A percentile compares a stretch with the other conserved stretches of the same genome.
Conservation (phyloP, 2,888 invertebrate species). For the Pycnomerus fuliginosus region DNA sequence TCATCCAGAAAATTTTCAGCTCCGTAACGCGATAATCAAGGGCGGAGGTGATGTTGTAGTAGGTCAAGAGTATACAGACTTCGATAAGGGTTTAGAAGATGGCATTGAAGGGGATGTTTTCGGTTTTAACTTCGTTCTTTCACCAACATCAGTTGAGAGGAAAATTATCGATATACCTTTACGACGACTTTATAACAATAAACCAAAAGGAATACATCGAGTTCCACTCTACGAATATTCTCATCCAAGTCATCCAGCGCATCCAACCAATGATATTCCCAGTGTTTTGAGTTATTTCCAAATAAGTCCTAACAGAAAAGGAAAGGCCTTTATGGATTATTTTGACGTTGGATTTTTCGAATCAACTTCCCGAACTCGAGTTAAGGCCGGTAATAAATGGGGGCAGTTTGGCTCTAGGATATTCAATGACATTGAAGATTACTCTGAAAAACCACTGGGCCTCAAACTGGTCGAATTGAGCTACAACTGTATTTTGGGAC, state of each 20-base stretch:
- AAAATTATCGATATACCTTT: no score
- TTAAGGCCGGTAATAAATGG: neutral
- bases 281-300: slow-evolving; percentile 34
- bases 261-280: slow-evolving; percentile 22
- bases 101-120: slow-evolving; percentile 69
- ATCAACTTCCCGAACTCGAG: neutral
- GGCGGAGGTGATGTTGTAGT: slow-evolving; percentile 65
- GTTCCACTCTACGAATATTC: no score
- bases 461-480: slow-evolving; percentile 53
- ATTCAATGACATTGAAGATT: slow-evolving; percentile 22
- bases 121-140: slow-evolving; percentile 65
- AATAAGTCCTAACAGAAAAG: slow-evolving; percentile 24
- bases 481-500: slow-evolving; percentile 53
- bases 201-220: neutral
- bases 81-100: slow-evolving; percentile 63
- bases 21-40: slow-evolving; percentile 58
- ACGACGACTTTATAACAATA: slow-evolving; percentile 1
- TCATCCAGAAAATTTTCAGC: slow-evolving; percentile 56
- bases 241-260: no score
- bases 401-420: slow-evolving; percentile 16
- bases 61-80: slow-evolving; percentile 70
- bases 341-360: no score
- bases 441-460: slow-evolving; percentile 48
- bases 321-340: slow-evolving; percentile 29
- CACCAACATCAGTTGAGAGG: slow-evolving; percentile 57